Conservation (phyloP, 2,797 vertebrate species). For the Thalassophryne amazonica region DNA sequence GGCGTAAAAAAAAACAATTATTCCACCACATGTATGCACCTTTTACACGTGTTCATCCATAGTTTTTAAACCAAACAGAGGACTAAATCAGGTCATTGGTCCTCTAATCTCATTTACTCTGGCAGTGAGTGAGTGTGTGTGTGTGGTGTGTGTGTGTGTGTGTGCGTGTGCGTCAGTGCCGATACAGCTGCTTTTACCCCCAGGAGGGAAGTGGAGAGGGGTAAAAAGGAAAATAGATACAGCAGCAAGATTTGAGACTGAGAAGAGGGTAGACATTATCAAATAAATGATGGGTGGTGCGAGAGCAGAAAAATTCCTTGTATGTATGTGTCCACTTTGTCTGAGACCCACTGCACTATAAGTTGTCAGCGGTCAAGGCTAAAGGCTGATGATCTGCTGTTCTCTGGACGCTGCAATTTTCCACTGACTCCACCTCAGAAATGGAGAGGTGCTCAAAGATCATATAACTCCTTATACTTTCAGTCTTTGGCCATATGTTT, state of each 20-base stretch:
- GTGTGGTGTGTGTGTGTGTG: constrained; percentile 13
- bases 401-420: constrained; percentile 32
- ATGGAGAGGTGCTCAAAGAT: constrained; percentile 22
- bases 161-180: constrained; percentile 54
- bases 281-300: constrained; percentile 71
- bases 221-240: constrained; percentile 50
- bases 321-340: constrained; percentile 12
- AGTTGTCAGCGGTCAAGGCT: constrained; percentile 64
- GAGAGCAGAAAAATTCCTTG: constrained; percentile 26
- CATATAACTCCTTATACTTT: too few relatives aligned
- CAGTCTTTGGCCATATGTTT: neutral
- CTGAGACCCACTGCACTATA: constrained; percentile 47
- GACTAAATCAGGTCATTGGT: constrained; percentile 65
- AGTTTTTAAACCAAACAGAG: constrained; percentile 61
- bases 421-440: constrained; percentile 20
- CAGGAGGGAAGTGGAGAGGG: constrained; percentile 37
- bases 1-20: too few relatives aligned
- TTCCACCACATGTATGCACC: constrained; percentile 16
- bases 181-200: constrained; percentile 66
- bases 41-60: constrained; percentile 43
- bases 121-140: constrained; percentile 5
- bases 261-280: constrained; percentile 68
- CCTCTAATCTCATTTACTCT: constrained; percentile 57
- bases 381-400: constrained; percentile 20
- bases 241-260: constrained; percentile 73